A percentile compares a stretch with the other conserved stretches of the same genome.
phyloP scores from a whole-genome alignment of 1,140 invertebrate species.

The Lepidotrigona ventralis region DNA sequence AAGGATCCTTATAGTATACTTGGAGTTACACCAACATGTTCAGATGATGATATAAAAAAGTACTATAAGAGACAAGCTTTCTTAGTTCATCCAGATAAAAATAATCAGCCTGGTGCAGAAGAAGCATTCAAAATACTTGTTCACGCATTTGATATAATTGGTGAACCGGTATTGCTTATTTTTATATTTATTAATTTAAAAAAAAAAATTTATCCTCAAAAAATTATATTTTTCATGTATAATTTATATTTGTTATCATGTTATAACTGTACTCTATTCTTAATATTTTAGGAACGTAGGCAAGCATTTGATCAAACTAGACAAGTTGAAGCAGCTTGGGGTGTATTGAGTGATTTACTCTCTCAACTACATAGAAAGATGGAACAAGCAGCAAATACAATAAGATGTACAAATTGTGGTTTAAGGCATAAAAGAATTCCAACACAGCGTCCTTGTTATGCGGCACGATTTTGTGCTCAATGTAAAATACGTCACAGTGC shows the following conservation, averaged over 20 bases:
- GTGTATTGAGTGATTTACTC: conserved; percentile 89
- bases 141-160: conserved; percentile 96
- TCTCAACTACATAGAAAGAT: conserved; percentile 95
- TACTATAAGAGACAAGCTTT: conserved; percentile 96
- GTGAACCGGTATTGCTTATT: conserved; percentile 87
- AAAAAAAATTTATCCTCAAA: conserved; percentile 20
- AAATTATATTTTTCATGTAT: not conserved
- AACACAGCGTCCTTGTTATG: conserved; percentile 92
- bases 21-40: conserved; percentile 91
- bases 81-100: conserved; percentile 97
- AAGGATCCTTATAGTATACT: conserved; percentile 97
- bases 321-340: conserved; percentile 91
- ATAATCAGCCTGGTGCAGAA: conserved; percentile 95
- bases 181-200: conserved; percentile 16
- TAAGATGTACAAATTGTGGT: conserved; percentile 94
- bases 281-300: conserved; percentile 85
- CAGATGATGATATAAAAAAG: conserved; percentile 95
- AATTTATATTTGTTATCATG: conserved; percentile 5
- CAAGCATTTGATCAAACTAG: conserved; percentile 89
- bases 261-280: not conserved
- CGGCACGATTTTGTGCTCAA: conserved; percentile 92
- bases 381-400: conserved; percentile 94
- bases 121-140: conserved; percentile 97
- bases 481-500: conserved; percentile 95
- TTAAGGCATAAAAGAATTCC: conserved; percentile 91